Percentiles rank a stretch among this genome's conserved stretches.
Conservation (phyloP, 2,113 vertebrate genomes). For the Australoheros scitulus region DNA sequence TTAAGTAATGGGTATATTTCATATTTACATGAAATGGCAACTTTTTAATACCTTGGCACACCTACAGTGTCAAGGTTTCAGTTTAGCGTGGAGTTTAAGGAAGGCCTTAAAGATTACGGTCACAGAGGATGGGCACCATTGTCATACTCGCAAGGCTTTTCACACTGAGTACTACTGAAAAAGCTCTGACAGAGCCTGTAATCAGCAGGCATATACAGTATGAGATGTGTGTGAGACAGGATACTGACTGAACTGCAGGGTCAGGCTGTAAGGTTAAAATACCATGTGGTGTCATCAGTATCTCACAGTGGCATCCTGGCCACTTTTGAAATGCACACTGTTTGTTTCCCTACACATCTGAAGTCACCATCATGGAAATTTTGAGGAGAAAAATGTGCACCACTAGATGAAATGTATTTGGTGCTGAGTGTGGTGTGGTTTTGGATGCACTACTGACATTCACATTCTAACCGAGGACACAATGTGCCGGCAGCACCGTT, state of each 20-base stretch:
- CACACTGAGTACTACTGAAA: constrained; percentile 3
- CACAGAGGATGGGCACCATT: constrained; percentile 6
- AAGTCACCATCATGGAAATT: constrained; percentile 47
- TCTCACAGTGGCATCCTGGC: constrained; percentile 70
- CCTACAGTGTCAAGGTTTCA: constrained; percentile 47
- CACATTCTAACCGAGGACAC: constrained; percentile 19
- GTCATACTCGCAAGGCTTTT: not conserved
- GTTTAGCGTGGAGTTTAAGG: constrained; percentile 34
- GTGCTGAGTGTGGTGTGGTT: constrained; percentile 21
- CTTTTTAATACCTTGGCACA: constrained; percentile 32
- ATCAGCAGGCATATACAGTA: constrained; percentile 35
- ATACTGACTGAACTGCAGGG: constrained; percentile 29
- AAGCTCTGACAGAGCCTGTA: constrained; percentile 50
- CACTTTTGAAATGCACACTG: not conserved
- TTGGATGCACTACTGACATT: constrained; percentile 9
- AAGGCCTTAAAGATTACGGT: constrained; percentile 36
- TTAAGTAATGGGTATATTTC: not conserved
- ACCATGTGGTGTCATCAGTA: constrained; percentile 63
- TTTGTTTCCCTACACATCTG: constrained; percentile 46
- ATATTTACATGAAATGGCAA: not conserved
- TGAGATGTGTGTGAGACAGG: constrained; percentile 55
- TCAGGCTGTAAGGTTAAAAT: constrained; percentile 70
- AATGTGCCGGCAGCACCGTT: constrained; percentile 30
- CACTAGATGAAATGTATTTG: constrained; percentile 25
- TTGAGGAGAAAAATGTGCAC: constrained; percentile 16